Base-by-base conservation (phyloP, 2,113 vertebrate genomes). In the Mohoua ochrocephala region DNA sequence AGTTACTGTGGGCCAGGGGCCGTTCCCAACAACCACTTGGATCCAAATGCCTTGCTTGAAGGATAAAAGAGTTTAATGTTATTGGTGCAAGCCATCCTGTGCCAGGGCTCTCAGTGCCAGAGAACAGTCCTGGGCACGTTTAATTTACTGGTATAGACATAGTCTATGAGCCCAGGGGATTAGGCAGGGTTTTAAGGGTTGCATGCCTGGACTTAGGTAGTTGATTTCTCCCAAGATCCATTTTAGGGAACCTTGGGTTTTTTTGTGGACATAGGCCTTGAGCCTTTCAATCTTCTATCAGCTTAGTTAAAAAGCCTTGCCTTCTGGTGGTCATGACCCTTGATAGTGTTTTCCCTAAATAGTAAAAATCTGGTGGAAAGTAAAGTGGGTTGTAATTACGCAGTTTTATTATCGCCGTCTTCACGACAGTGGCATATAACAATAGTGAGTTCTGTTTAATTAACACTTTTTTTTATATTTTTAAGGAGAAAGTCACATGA, bases 121-220 rank as follows among this genome's bases (percentile, higher is more conserved):
- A 89, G 84, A 96, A 96, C 96, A 96, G 94, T 91, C 93, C 96
- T 78, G 84, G 96, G 80, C 96, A 96, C 5, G 86, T 95, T 92
- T 93, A 95, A 91, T 95, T 95, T 92, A 89, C 86, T 86, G 89
- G 86, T 92, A 88, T 84, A 97, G 93, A 77, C 86, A 69, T 21
- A 92, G 93, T 87, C 86, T 96, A 3, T 83, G 83, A 97, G 95
- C 96, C 96, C 91, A 95, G 56, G 93, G 94, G 94, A 96, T 95
- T 95, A 97, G 86, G 73, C 88, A 93, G 78, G 28, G 49, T 85
- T 96, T 93, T 92, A 81, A 96, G 68, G 60, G 65, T 56, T 95
- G 86, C 96, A 67, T 95, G 95, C 86, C 95, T 97, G 93, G 91
- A 89, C 96, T 95, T 93, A 95, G 80, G 60, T 81, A 70, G 64